Evolutionary conservation across 2,888 invertebrate species (phyloP), one percentile per base, ranked within the genome.

Genomic region (Drosophila bunnanda): DNA sequence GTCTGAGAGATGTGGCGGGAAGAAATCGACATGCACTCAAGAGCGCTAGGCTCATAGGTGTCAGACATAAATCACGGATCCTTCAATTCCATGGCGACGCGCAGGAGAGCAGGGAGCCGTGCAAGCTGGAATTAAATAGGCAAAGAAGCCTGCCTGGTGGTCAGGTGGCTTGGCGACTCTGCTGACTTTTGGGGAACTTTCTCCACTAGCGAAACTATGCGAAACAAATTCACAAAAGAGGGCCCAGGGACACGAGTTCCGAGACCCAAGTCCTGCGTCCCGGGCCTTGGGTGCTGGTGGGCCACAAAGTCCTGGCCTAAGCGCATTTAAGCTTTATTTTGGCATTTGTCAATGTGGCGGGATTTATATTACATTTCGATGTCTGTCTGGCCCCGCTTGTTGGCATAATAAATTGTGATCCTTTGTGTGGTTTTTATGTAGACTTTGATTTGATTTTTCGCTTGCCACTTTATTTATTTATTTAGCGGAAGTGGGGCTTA

Each of bases 301-400:
- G n/a, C 46, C 46, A 12, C 54, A 38, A 58, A 58, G 59, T 64
- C 44, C 59, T 71, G 74, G 57, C 74, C 73, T 82, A 87, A 89
- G 89, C 89, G 76, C 75, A 88, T 84, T 87, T 82, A 80, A 86
- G 86, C 87, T 75, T 80, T 80, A 80, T 87, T 83, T 84, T 80
- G 89, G 82, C 87, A 86, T 86, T 88, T 87, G 84, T 88, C 89
- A 89, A 87, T 88, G 88, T 78, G 72, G 59, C 41, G 74, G 84
- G 85, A 80, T 69, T 86, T 88, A 75, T 77, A 71, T 54, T 73
- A 67, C 67, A 80, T 77, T 77, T 80, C 78, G 65, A 82, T 77
- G 67, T 75, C 61, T 75, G 69, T 52, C 41, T 59, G 62, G 28
- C 25, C 20, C 46, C 54, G 54, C 62, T 59, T 38, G 44, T 58